These are phyloP conservation scores for Vireo griseus DNA, from an alignment of 2,797 vertebrate species.

Conservation along the genomic window DNA sequence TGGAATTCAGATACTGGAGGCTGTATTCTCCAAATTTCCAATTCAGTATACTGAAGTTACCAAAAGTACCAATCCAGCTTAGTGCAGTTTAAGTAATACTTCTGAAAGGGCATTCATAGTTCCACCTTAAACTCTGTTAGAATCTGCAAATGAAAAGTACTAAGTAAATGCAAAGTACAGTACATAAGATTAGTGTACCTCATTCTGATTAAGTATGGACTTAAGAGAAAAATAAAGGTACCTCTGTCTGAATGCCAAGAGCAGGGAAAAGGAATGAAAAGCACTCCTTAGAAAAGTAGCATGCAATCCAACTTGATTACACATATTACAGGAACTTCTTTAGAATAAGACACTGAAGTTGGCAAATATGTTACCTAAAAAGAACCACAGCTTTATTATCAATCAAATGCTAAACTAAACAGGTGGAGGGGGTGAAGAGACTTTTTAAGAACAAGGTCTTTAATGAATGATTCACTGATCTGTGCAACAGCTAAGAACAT, in stretches of 20 bases:
- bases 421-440: not conserved
- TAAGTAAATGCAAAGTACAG: not conserved
- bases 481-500: not conserved
- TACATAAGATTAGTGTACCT: not conserved
- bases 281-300: not conserved
- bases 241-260: not conserved
- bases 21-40: not conserved
- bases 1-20: not conserved
- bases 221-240: not conserved
- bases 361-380: not conserved
- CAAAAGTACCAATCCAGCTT: not conserved
- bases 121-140: not conserved
- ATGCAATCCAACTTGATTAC: not conserved
- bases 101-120: not conserved
- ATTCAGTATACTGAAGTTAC: not conserved
- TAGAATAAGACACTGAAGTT: not conserved
- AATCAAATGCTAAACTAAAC: not conserved
- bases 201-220: not conserved
- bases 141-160: not conserved
- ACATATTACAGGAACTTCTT: not conserved
- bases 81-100: not conserved
- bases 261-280: not conserved
- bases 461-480: not conserved
- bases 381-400: not conserved
- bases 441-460: not conserved